phyloP scores from a whole-genome alignment of 2,888 invertebrate species.

The Podotricha telesiphe region DNA sequence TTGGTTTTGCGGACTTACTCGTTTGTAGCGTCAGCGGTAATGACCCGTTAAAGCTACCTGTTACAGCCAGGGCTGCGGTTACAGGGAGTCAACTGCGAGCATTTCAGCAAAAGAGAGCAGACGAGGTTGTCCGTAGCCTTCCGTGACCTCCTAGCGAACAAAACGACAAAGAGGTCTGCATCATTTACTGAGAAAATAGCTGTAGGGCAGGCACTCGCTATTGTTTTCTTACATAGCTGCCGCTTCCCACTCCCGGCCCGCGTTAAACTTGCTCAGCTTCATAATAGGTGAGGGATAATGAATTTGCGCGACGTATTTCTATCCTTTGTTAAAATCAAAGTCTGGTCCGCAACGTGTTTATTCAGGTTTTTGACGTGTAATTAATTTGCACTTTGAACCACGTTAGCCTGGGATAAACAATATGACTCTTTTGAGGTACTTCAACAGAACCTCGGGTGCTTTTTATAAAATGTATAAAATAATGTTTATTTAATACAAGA shows the following conservation, averaged over 20 bases:
- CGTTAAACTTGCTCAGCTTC: constrained; percentile 56
- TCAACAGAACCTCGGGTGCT: neutral
- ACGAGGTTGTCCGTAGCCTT: constrained; percentile 69
- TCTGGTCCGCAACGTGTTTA: constrained; percentile 32
- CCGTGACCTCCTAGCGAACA: constrained; percentile 65
- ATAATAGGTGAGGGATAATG: constrained; percentile 51
- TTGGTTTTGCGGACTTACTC: constrained; percentile 28
- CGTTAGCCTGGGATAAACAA: neutral
- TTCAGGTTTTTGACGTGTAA: constrained; percentile 35
- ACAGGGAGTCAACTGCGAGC: constrained; percentile 63
- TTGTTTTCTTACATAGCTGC: constrained; percentile 69
- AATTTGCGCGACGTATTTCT: constrained; percentile 42
- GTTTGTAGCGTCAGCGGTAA: constrained; percentile 59
- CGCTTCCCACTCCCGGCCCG: constrained; percentile 51
- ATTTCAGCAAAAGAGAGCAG: constrained; percentile 64
- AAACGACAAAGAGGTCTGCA: constrained; percentile 70
- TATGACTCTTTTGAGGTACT: neutral
- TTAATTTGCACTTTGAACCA: constrained; percentile 28
- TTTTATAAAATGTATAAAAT: neutral
- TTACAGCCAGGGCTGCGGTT: constrained; percentile 62
- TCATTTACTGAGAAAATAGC: constrained; percentile 76
- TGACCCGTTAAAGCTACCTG: constrained; percentile 71
- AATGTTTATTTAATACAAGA: neutral
- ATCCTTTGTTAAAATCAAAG: constrained; percentile 39
- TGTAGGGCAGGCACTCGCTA: constrained; percentile 72